Conservation (phyloP, 2,113 vertebrate species). For the Hypocryptadius cinnamomeus region DNA sequence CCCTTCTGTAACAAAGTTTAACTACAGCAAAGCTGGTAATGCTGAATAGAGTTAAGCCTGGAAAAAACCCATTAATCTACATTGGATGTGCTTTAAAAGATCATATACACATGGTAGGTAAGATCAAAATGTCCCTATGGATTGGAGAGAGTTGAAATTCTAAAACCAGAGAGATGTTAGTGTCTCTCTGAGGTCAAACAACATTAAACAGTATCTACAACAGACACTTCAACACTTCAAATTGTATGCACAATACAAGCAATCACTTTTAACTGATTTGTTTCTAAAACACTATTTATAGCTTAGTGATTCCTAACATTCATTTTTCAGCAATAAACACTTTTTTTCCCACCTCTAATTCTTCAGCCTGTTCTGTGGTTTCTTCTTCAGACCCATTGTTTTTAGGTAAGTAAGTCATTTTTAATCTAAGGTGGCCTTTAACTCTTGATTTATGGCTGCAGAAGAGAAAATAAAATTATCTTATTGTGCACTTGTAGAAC, state of each 20-base stretch:
- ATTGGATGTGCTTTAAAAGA: neutral
- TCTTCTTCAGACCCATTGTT: constrained; percentile 82
- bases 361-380: constrained; percentile 79
- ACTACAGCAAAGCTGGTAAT: neutral
- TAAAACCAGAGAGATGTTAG: neutral
- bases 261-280: neutral
- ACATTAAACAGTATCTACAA: neutral
- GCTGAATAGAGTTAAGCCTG: neutral
- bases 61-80: neutral
- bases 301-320: neutral
- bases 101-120: neutral
- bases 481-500: neutral
- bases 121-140: neutral
- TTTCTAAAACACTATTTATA: neutral
- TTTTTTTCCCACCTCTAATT: constrained; percentile 78
- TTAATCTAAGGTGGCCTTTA: constrained; percentile 93
- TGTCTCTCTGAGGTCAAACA: neutral
- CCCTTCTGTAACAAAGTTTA: neutral
- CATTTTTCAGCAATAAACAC: neutral
- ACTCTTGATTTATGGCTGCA: constrained; percentile 92
- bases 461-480: constrained; percentile 11
- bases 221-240: neutral
- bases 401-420: constrained; percentile 98
- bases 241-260: neutral
- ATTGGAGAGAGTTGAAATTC: neutral